Evolutionary conservation across 2,888 invertebrate species (phyloP).

Genomic region (Kryphioiulus occultus): DNA sequence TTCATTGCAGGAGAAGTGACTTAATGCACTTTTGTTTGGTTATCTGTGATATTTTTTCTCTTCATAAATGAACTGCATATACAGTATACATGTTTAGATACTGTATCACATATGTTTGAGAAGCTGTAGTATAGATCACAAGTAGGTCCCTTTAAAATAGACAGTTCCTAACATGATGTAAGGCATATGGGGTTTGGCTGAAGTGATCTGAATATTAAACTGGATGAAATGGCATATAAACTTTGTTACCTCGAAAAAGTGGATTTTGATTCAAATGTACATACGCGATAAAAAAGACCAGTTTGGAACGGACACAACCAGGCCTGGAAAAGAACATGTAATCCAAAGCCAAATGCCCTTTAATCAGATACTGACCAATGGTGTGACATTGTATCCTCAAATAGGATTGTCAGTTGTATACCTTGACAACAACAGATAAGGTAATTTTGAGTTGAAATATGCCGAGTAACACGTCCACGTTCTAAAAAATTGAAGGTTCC

Average conservation of each 20-base stretch:
- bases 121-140: neutral
- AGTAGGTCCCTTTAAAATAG: neutral
- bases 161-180: neutral
- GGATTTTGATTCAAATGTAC: neutral
- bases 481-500: too few species aligned
- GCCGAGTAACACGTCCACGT: too few species aligned
- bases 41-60: neutral
- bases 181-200: neutral
- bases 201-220: slow-evolving; percentile 7
- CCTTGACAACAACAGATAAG: too few species aligned
- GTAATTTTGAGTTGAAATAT: too few species aligned
- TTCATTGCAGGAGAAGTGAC: neutral
- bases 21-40: slow-evolving; percentile 16
- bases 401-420: too few species aligned
- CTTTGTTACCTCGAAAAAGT: neutral
- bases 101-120: neutral
- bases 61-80: neutral
- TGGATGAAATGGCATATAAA: neutral
- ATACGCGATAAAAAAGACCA: neutral
- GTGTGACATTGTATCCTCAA: too few species aligned
- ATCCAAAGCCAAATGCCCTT: too few species aligned
- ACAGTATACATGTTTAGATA: neutral
- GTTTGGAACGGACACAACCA: too few species aligned
- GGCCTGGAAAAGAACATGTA: too few species aligned
- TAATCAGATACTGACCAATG: too few species aligned